Evolutionary conservation across 1,140 invertebrate species (phyloP), one percentile per base, ranked within the genome.

Genomic region (Leptinotarsa defecta): DNA sequence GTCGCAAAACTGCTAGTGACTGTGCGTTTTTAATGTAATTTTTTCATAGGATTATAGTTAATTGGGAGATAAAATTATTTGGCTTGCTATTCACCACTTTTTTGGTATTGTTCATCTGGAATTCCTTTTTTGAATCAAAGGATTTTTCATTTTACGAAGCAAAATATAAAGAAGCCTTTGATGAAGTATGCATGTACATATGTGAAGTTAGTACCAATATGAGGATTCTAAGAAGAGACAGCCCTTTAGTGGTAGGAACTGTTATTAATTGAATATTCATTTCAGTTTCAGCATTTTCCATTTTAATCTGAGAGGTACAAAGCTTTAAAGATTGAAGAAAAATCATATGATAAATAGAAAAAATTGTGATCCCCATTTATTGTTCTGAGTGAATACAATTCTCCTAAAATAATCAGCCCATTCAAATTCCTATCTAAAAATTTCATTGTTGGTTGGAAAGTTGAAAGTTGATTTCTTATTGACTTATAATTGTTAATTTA

Each of bases 1-100:
- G 48, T 24, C 64, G 22, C 15, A 49, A 13, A 34, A 34, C 8
- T 27, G 13, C 43, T 68, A 13, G 15, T 13, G 8, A 27, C 19
- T 49, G 62, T 71, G 57, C 22, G 27, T 74, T 67, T 69, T 70
- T 63, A 22, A 24, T 13, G 70, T 19, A 20, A 19, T 74, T 34
- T 73, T 48, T 48, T 78, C 78, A 13, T 71, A 81, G 79, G 79
- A 43, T 79, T 34, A 73, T 77, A 48, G 72, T 77, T 22, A 73
- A 77, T 48, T 78, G 77, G 43, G 73, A 79, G 62, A 61, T 81
- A 6, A 73, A 68, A 69, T 68, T 79, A 19, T 78, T 79, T 74
- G 76, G 80, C 17, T 65, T 78, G 61, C 68, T 81, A 34, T 79
- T 77, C 61, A 49, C 78, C 13, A 24, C 73, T 0, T 20, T 71